Evolutionary conservation across 2,113 vertebrate genomes (phyloP), one percentile per base, ranked within the genome.

Genomic region (Entelurus aequoreus): DNA sequence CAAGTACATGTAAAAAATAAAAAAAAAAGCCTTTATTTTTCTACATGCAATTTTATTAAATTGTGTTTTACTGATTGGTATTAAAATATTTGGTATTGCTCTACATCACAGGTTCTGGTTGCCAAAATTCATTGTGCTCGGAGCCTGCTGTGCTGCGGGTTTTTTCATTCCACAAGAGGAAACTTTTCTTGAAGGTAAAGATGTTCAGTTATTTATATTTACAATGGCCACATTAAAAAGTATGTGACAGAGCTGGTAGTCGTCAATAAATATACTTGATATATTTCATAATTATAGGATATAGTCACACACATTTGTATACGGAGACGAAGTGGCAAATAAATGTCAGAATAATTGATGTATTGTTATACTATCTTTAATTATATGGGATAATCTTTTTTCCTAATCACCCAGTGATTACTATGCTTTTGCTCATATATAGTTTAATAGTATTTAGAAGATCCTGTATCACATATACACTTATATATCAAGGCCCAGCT

Each of bases 121-220:
- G 62, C 67, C 94, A 75, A 99, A 99, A 84, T 92, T 99, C 65
- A 48, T 97, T 68, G 68, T 90, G 65, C 76, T 99, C 85, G 90
- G 81, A 60, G 93, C 80, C 14, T 95, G 95, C 92, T 99, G 97
- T 67, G 90, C 93, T 36, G 96, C 93, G 78, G 95, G 91, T 2
- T 99, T 99, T 90, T 99, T 98, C 85, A 86, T 99, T 66, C 96
- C 96, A 0, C 83, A 93, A 36, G 89, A 98, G 81, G 89, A 95
- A 52, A 94, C 83, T 49, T 99, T 99, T 81, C 90, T 98, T 57
- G 84, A 94, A 84, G 96, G 97, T 99, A 94, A 77, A 49, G 36
- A 55, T 6, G 0, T 0, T 6, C 6, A 42, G 6, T 46, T 44
- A 42, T n/a, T 8, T 4, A 40, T 55, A 5, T 55, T 56, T 37